A percentile compares a stretch with the other conserved stretches of the same genome.
phyloP scores from a whole-genome alignment of 1,140 invertebrate genomes.

The Chrysoperla carnea region DNA sequence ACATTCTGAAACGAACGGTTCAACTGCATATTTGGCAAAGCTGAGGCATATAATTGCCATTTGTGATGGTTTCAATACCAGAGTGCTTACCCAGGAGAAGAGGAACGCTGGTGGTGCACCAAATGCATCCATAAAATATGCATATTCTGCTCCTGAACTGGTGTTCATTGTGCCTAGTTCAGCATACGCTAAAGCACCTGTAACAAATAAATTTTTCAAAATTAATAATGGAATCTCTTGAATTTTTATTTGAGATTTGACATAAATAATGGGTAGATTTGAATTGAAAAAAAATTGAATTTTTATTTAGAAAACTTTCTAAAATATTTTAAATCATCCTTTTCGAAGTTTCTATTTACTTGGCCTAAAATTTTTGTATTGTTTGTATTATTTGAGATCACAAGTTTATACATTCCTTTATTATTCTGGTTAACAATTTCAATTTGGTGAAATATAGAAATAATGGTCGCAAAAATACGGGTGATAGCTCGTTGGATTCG shows the following conservation, averaged over 20 bases:
- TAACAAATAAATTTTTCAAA: slow-evolving; percentile 8
- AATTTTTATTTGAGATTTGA: background rate
- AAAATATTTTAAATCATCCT: too few relatives aligned
- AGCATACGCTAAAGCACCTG: slow-evolving; percentile 80
- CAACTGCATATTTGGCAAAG: slow-evolving; percentile 87
- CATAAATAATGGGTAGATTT: too few relatives aligned
- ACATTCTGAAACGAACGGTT: slow-evolving; percentile 74
- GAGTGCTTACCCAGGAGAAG: slow-evolving; percentile 74
- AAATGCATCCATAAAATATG: slow-evolving; percentile 82
- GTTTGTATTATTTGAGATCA: too few relatives aligned
- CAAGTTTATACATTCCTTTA: too few relatives aligned
- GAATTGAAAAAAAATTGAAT: too few relatives aligned
- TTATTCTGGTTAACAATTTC: too few relatives aligned
- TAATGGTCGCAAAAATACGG: too few relatives aligned
- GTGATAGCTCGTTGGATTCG: too few relatives aligned
- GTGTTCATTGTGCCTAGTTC: slow-evolving; percentile 88
- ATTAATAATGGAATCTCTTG: background rate
- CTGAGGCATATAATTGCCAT: slow-evolving; percentile 87
- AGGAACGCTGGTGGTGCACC: slow-evolving; percentile 77
- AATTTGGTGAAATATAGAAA: too few relatives aligned
- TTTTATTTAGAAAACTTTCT: too few relatives aligned
- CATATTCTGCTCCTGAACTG: slow-evolving; percentile 83
- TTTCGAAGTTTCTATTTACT: too few relatives aligned
- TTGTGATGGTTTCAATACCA: slow-evolving; percentile 83
- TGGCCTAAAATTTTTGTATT: too few relatives aligned